Evolutionary conservation across 1,140 invertebrate species (phyloP), one percentile per base, ranked within the genome.

Genomic region (Littorina saxatilis): DNA sequence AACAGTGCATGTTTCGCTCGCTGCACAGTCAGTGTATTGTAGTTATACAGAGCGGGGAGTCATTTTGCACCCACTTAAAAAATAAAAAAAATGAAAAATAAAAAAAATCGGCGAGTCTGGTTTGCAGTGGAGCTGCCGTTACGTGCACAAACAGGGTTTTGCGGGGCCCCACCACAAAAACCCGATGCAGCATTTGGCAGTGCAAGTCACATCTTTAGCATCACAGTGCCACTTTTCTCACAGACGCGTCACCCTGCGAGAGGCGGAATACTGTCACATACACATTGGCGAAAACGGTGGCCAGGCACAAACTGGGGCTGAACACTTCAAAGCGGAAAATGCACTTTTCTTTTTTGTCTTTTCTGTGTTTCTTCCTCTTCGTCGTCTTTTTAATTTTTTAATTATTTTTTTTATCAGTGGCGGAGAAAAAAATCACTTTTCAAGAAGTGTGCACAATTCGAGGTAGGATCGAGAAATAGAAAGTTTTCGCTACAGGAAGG

Each of bases 131-230:
- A 13, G 58, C 58, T 13, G 20, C 58, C 9, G n/a, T n/a, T 29
- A 61, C 20, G 27, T 61, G 58, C 58, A 61, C 58, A 47, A 47
- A 47, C 43, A 47, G 7, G 58, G 58, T 23, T 7, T 61, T 7
- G 7, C 5, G 58, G 20, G 9, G 4, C 20, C 58, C 20, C 58
- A 61, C 58, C 20, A 61, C 58, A 61, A 61, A 23, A 61, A 29
- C 27, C 27, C 58, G 11, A 23, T 29, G 5, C 58, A 47, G 43
- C 43, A 17, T 5, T 47, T 47, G 7, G 5, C 27, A 61, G 7
- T 61, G 58, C 58, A 29, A 61, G 58, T 61, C 58, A 61, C 58
- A 61, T 61, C 58, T 61, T 61, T 61, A 61, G 20, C 58, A 61
- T 61, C 27, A 23, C 9, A 29, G 27, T 61, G 58, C 5, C 58